Base-by-base conservation (phyloP, 2,797 vertebrate species). In the Hyperoplus lanceolatus region DNA sequence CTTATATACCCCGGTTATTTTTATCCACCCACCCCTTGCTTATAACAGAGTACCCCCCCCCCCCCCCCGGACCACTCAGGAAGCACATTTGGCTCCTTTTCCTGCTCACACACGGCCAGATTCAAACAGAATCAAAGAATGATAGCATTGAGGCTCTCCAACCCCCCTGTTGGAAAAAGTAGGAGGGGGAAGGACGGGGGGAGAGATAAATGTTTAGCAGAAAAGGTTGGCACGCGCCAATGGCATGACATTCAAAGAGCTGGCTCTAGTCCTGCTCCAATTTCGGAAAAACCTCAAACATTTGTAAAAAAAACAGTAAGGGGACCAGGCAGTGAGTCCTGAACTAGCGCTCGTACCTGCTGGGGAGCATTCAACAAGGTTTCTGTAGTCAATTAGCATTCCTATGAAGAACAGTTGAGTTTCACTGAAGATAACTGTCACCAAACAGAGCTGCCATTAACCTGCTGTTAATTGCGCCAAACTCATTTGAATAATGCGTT, bases 1-100 rank as follows among this genome's bases (percentile, higher is more conserved):
- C 90, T 98, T 98, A 96, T 98, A 98, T 98, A 98, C 93, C 92
- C 6, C 90, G 63, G 97, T 97, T 99, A 99, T 99, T 99, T 99
- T 98, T 99, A 98, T 96, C 96, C 95, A 41, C 94, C 91, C 95
- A 93, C 96, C 96, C 96, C 96, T 91, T 94, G 96, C 96, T 96
- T 96, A 96, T 97, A 96, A 96, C 96, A 93, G 94, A 80, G 95
- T 96, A 97, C 97, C 97, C 97, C 97, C 96, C 94, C 41, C 94
- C 39, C 39, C 36, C 43, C 43, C 96, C 94, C 14, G 94, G 94
- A 94, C 94, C 93, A 92, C 93, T 96, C 98, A 98, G 98, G 98
- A 99, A 99, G 95, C 96, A 95, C 90, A 90, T 96, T 97, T 96
- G 96, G 96, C 96, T 95, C 94, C 87, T 93, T 96, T 98, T 98